phyloP scores from a whole-genome alignment of 2,797 vertebrate genomes.

The Sardinella longiceps region DNA sequence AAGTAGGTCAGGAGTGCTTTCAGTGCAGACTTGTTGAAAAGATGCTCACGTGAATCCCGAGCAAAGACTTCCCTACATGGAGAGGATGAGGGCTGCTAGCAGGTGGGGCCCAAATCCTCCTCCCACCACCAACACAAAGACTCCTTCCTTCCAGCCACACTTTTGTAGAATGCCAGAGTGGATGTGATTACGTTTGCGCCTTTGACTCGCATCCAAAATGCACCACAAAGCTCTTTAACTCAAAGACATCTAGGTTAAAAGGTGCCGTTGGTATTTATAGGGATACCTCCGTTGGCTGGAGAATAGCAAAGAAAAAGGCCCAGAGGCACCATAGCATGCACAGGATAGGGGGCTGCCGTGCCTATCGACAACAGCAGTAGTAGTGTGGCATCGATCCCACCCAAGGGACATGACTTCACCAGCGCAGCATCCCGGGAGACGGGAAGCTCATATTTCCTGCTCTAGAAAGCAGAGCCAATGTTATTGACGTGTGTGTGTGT shows the following conservation, averaged over 20 bases:
- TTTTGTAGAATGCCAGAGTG: neutral
- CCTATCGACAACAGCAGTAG: neutral
- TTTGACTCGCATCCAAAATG: constrained; percentile 1
- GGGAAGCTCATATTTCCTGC: constrained; percentile 19
- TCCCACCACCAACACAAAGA: neutral
- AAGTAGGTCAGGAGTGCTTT: neutral
- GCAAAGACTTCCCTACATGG: neutral
- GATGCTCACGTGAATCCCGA: neutral
- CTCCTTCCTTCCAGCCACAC: neutral
- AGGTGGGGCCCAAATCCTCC: neutral
- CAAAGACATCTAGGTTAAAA: neutral
- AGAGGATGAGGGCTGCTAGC: neutral
- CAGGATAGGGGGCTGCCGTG: neutral
- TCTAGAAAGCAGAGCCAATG: constrained; percentile 6
- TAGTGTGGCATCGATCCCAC: neutral
- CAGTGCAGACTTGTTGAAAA: neutral
- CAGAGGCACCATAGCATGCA: neutral
- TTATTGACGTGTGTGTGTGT: neutral
- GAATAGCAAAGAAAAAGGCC: neutral
- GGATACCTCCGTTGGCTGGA: neutral
- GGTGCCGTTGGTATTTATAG: neutral
- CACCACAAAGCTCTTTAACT: neutral
- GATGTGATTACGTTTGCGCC: neutral
- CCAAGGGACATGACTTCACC: neutral
- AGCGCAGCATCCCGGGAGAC: neutral